phyloP scores from a whole-genome alignment of 2,113 vertebrate species.

The Xenopus laevis region DNA sequence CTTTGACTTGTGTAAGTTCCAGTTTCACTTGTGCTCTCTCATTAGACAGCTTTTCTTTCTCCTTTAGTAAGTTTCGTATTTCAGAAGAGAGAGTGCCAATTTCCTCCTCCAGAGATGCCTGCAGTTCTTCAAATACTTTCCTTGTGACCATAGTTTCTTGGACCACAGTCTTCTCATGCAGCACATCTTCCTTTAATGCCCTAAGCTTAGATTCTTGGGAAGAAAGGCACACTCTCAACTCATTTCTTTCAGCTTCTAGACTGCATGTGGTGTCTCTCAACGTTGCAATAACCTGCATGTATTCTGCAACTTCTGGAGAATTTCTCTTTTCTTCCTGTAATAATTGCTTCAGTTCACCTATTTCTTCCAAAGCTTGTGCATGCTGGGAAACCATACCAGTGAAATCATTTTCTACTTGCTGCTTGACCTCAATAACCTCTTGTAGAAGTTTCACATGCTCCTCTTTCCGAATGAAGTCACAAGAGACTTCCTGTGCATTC shows the following conservation, averaged over 20 bases:
- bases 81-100: constrained; percentile 72
- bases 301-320: constrained; percentile 75
- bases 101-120: constrained; percentile 71
- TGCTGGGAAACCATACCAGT: constrained; percentile 71
- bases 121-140: constrained; percentile 67
- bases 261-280: constrained; percentile 74
- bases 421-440: constrained; percentile 59
- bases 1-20: constrained; percentile 70
- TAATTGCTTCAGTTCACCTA: constrained; percentile 70
- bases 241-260: constrained; percentile 72
- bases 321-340: constrained; percentile 77
- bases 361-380: constrained; percentile 66
- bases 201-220: constrained; percentile 72
- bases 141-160: constrained; percentile 72
- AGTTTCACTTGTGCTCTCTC: constrained; percentile 78
- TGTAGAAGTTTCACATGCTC: constrained; percentile 71
- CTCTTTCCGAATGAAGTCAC: constrained; percentile 61
- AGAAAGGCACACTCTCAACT: constrained; percentile 68
- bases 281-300: constrained; percentile 76
- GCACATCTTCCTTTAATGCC: constrained; percentile 71
- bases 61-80: constrained; percentile 79
- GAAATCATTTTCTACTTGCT: constrained; percentile 72
- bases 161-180: constrained; percentile 66
- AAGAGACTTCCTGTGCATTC: constrained; percentile 57
- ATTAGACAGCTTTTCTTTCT: constrained; percentile 79